Evolutionary conservation across 2,888 invertebrate species (phyloP), one percentile per base, ranked within the genome.

Genomic region (Fabriciana adippe): DNA sequence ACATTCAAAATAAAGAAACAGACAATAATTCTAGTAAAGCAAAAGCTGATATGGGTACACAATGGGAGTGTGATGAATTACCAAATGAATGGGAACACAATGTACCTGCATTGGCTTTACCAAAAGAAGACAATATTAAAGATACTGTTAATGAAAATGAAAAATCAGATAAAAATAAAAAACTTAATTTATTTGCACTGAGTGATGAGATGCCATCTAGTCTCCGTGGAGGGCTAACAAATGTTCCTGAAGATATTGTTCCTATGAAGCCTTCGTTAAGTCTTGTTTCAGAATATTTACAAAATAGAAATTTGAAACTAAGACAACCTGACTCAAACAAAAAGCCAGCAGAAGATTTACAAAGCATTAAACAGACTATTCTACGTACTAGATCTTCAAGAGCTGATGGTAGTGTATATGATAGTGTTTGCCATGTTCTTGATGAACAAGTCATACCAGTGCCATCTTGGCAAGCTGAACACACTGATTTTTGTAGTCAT

Each of bases 121-220:
- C 86, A 21, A 82, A 81, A 71, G 86, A 85, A 72, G 83, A 84
- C 48, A 84, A 76, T 72, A 70, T 72, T 6, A 86, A 82, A 74
- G 84, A 84, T 35, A 75, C 79, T 21, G 50, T 64, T 14, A 78
- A 76, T 57, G 81, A 79, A 67, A 78, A 68, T 64, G 83, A 76
- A 62, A 85, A 81, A 78, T 73, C 79, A 15, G 85, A 85, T 21
- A 84, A 83, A 72, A 84, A 72, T 70, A 88, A 82, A 75, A 82
- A 78, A 72, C 68, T 80, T 3, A 86, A 92, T 74, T 76, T 92
- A 55, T 92, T 92, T 86, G 91, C 92, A 13, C 71, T 91, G 4
- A 92, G 92, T 73, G 85, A 88, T 66, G 92, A 92, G 77, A 92
- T 92, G 92, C 91, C 89, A 14, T 82, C 85, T 16, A 88, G 87